Evolutionary conservation across 2,797 vertebrate genomes (phyloP), one percentile per base, ranked within the genome.

Genomic region (Neosilurus mollespiculum): DNA sequence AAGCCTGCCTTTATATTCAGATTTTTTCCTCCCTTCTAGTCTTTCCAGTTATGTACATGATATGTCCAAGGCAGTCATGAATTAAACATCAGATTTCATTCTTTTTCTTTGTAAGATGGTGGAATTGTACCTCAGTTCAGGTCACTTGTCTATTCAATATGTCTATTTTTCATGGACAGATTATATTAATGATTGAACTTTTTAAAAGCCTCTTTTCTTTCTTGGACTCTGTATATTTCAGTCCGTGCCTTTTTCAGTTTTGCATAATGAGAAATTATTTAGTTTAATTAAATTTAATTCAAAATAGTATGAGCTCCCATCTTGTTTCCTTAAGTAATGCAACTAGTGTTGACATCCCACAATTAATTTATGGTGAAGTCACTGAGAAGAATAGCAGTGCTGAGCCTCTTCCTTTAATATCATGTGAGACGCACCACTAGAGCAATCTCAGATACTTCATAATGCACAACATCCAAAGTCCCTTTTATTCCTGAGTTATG

Each of bases 1-100:
- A 75, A 83, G 49, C 59, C 26, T 83, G 69, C 81, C 81, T 75
- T 82, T 84, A 71, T 72, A 72, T 83, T 86, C 85, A 80, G 49
- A 24, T 69, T 67, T 43, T 83, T 77, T 81, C 65, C 56, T 30
- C 56, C 56, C n/a, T 71, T 24, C 76, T 58, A 34, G 80, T 82
- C 80, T 79, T 85, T 56, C 24, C 72, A 81, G 71, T 81, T 84
- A 76, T 9, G 66, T 78, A 73, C 80, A 69, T 84, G 67, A 79
- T 43, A 43, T 82, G 75, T 86, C 71, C 73, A 73, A 72, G 82
- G 56, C 79, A 81, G 66, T 58, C 49, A 72, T 86, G 78, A 83
- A 82, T 67, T 81, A 84, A 82, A 80, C 76, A 86, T 81, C 20
- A 59, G 58, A 59, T 81, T 64, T 84, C 80, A 81, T 78, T 81